Percentiles rank a stretch among this genome's conserved stretches.
Conservation (phyloP, 2,888 invertebrate genomes). For the Lasioglossum vierecki region DNA sequence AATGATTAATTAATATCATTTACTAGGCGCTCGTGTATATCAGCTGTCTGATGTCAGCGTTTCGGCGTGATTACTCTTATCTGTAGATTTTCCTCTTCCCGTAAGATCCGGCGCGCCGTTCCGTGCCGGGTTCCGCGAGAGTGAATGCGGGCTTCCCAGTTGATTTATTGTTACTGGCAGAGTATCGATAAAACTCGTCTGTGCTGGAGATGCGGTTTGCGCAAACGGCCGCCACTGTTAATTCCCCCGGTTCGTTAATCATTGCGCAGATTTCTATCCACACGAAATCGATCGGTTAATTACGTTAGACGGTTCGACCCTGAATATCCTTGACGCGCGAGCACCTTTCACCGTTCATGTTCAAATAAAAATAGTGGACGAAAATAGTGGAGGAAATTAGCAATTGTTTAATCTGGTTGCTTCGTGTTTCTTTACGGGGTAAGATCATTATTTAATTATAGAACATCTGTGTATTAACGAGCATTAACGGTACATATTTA, state of each 20-base stretch:
- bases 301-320: not conserved
- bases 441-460: not conserved
- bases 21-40: conserved; percentile 14
- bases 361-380: not conserved
- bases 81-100: conserved; percentile 31
- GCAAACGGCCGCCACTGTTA: conserved; percentile 22
- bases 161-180: conserved; percentile 49
- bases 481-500: not conserved
- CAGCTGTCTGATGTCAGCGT: conserved; percentile 26
- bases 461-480: too few relatives aligned
- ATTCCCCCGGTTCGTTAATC: conserved; percentile 27
- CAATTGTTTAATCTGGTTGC: not conserved
- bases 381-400: too few relatives aligned
- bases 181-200: conserved; percentile 46
- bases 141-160: conserved; percentile 43
- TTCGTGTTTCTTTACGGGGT: not conserved
- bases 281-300: conserved; percentile 5
- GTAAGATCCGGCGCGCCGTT: not conserved
- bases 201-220: conserved; percentile 36
- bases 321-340: not conserved
- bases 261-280: not conserved
- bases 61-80: conserved; percentile 53
- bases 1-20: conserved; percentile 40
- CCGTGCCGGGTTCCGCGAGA: not conserved
- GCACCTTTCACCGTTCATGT: not conserved